Conservation (phyloP, 2,888 invertebrate species). For the Drosophila paracracens region DNA sequence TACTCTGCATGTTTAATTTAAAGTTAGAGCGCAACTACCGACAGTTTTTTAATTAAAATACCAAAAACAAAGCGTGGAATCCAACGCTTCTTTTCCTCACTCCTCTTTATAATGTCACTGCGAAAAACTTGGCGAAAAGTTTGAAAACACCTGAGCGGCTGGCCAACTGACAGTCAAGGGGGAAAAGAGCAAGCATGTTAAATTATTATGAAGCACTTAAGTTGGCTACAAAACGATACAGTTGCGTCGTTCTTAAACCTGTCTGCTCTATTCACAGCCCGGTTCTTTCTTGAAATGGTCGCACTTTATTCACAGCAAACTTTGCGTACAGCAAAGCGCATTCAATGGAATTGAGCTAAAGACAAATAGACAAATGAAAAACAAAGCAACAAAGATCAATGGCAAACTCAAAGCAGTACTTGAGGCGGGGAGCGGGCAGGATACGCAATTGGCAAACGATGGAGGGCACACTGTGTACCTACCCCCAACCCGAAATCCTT, state of each 20-base stretch:
- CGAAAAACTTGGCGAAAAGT: slow-evolving; percentile 72
- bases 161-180: background rate
- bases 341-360: slow-evolving; percentile 73
- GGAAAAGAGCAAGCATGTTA: slow-evolving; percentile 55
- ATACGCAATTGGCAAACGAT: slow-evolving; percentile 22
- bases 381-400: slow-evolving; percentile 75
- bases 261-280: background rate
- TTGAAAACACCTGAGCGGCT: slow-evolving; percentile 65
- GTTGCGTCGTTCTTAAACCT: slow-evolving; percentile 14
- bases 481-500: slow-evolving; percentile 34
- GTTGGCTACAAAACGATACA: slow-evolving; percentile 66
- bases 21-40: slow-evolving; percentile 77
- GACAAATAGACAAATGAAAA: slow-evolving; percentile 62
- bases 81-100: slow-evolving; percentile 21
- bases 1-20: slow-evolving; percentile 71
- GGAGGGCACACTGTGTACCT: background rate
- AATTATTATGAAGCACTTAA: slow-evolving; percentile 79
- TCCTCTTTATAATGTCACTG: slow-evolving; percentile 13
- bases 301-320: slow-evolving; percentile 62
- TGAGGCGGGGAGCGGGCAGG: slow-evolving; percentile 14
- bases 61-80: slow-evolving; percentile 73
- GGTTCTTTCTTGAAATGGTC: background rate
- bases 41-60: slow-evolving; percentile 81
- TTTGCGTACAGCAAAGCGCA: slow-evolving; percentile 28
- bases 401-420: slow-evolving; percentile 52